phyloP scores from a whole-genome alignment of 2,888 invertebrate species.

The Philaethria dido region DNA sequence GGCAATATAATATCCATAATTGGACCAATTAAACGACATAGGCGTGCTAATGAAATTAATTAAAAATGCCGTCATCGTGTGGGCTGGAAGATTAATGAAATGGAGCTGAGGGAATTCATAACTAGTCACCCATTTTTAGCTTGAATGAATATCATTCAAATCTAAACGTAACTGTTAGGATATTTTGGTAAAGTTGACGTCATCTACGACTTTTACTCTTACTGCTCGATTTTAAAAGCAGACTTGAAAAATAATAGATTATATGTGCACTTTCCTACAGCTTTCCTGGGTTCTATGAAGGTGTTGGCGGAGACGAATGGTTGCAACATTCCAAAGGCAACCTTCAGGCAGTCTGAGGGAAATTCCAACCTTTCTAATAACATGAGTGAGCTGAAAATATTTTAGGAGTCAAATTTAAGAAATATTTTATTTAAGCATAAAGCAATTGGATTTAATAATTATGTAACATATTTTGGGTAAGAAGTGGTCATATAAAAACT shows the following conservation, averaged over 20 bases:
- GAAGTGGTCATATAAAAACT: slow-evolving; percentile 36
- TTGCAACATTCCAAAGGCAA: slow-evolving; percentile 25
- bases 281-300: slow-evolving; percentile 60
- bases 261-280: slow-evolving; percentile 71
- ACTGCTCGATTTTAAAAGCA: background rate
- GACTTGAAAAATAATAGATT: slow-evolving; percentile 28
- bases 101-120: slow-evolving; percentile 15
- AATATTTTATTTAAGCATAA: slow-evolving; percentile 12
- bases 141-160: slow-evolving; percentile 8
- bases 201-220: background rate
- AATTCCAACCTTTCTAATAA: too few species aligned
- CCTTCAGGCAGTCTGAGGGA: slow-evolving; percentile 36
- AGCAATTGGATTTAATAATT: background rate
- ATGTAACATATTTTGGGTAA: background rate
- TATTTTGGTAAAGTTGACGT: slow-evolving; percentile 26
- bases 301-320: slow-evolving; percentile 57
- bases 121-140: background rate
- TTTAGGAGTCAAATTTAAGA: background rate
- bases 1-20: background rate
- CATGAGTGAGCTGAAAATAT: background rate
- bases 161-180: slow-evolving; percentile 17
- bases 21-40: background rate
- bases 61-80: slow-evolving; percentile 21
- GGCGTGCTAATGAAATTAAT: slow-evolving; percentile 10
- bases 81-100: slow-evolving; percentile 35